A percentile compares a stretch with the other conserved stretches of the same genome.
These are phyloP conservation scores for Helogale parvula DNA, from an alignment of 2,113 vertebrate genomes.

Conservation along the genomic window DNA sequence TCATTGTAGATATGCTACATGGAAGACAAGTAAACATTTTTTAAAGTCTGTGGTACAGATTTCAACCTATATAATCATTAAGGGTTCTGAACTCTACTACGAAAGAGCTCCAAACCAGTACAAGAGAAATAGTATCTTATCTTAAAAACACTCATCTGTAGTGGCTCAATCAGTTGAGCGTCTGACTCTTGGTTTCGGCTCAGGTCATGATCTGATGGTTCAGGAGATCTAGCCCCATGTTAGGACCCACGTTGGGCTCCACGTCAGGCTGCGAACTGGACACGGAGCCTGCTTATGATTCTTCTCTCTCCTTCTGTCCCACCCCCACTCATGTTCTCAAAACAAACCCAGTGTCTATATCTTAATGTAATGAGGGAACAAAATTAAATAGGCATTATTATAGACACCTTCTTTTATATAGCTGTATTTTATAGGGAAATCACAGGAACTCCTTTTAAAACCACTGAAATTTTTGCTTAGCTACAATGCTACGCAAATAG, in stretches of 20 bases:
- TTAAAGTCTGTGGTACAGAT: background rate
- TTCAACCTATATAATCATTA: background rate
- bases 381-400: background rate
- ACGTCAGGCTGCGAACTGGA: too few relatives aligned
- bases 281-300: too few relatives aligned
- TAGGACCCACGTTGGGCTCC: too few relatives aligned
- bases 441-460: slow-evolving; percentile 14
- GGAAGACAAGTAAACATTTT: background rate
- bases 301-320: too few relatives aligned
- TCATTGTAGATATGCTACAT: background rate
- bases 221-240: too few relatives aligned
- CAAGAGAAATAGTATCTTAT: background rate
- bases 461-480: background rate
- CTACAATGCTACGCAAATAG: background rate
- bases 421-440: background rate
- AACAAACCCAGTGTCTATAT: background rate
- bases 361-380: background rate
- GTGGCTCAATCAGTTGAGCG: too few relatives aligned
- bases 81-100: background rate
- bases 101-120: background rate
- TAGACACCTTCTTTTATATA: background rate
- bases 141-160: background rate
- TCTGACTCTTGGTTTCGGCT: too few relatives aligned
- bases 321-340: too few relatives aligned
- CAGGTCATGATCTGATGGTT: too few relatives aligned